Conservation (phyloP, 2,113 vertebrate genomes). For the Leucosticte australis region DNA sequence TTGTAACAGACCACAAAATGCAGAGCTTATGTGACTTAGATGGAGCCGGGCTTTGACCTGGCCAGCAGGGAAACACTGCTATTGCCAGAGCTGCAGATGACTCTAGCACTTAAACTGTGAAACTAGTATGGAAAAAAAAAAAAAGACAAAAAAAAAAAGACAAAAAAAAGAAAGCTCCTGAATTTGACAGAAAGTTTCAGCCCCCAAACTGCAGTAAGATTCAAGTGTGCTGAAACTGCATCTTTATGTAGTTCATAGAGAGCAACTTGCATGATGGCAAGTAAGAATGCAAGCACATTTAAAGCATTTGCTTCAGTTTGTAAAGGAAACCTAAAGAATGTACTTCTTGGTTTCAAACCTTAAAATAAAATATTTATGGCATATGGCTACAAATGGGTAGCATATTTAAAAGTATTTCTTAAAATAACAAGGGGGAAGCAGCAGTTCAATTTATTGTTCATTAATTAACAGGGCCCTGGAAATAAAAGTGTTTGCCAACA, state of each 20-base stretch:
- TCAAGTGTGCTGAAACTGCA: not conserved
- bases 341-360: not conserved
- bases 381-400: not conserved
- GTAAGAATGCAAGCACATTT: not conserved
- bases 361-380: not conserved
- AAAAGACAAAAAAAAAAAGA: too few species aligned
- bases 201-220: not conserved
- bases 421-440: not conserved
- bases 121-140: not conserved
- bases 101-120: not conserved
- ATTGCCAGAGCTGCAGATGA: not conserved
- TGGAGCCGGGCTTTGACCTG: not conserved
- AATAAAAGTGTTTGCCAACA: not conserved
- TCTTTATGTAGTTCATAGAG: not conserved
- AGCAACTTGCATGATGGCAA: not conserved
- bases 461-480: not conserved
- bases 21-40: not conserved
- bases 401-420: not conserved
- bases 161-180: not conserved
- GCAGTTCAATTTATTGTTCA: not conserved
- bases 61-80: not conserved
- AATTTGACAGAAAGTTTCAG: not conserved
- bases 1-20: not conserved
- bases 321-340: not conserved
- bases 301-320: not conserved